Evolutionary conservation across 2,113 vertebrate species (phyloP).

Genomic region (Heptranchias perlo): DNA sequence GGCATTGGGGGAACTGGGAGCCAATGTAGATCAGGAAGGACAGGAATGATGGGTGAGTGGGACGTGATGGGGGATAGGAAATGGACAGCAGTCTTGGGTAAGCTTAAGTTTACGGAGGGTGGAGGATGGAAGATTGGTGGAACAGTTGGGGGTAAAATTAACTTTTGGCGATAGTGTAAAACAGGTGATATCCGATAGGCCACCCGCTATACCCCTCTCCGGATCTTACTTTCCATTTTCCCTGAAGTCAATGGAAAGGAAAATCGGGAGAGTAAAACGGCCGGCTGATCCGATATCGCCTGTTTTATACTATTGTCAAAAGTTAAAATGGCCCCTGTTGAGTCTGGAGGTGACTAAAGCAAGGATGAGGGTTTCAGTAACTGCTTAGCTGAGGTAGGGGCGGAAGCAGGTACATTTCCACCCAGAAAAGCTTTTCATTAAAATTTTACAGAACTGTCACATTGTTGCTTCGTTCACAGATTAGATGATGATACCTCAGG

Average conservation of each 20-base stretch:
- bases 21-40: too few species aligned
- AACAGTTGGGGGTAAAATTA: not conserved
- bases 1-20: too few species aligned
- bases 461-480: not conserved
- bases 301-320: not conserved
- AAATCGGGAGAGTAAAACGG: not conserved
- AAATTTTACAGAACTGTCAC: not conserved
- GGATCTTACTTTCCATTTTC: too few species aligned
- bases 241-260: not conserved
- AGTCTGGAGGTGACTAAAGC: not conserved
- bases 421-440: not conserved
- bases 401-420: not conserved
- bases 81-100: too few species aligned
- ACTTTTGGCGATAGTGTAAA: not conserved
- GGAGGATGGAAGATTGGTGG: too few species aligned
- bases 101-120: not conserved
- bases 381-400: not conserved
- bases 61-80: too few species aligned
- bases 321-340: not conserved
- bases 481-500: not conserved
- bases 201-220: not conserved
- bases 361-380: not conserved
- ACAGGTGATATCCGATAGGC: not conserved
- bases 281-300: not conserved
- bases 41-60: too few species aligned